phyloP scores from a whole-genome alignment of 2,113 vertebrate species.

The Carollia perspicillata region DNA sequence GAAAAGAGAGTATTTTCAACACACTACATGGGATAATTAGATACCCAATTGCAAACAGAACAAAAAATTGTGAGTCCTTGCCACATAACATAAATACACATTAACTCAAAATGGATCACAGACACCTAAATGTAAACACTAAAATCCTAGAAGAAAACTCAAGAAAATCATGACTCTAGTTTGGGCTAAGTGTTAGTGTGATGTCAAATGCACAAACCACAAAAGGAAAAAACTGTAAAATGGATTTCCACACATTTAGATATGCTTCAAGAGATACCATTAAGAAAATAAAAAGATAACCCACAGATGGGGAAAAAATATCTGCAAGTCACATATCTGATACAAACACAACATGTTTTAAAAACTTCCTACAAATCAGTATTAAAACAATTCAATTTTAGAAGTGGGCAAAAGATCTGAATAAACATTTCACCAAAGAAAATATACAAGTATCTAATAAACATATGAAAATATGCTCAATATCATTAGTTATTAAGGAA shows the following conservation, averaged over 20 bases:
- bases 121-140: neutral
- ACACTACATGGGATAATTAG: neutral
- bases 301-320: neutral
- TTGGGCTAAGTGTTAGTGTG: neutral
- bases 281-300: neutral
- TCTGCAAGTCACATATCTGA: neutral
- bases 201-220: neutral
- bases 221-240: neutral
- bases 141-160: neutral
- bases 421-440: constrained; percentile 17
- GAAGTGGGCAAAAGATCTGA: neutral
- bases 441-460: neutral
- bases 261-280: neutral
- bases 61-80: neutral
- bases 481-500: neutral
- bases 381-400: neutral
- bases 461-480: neutral
- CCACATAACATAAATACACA: neutral
- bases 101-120: neutral
- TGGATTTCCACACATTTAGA: neutral
- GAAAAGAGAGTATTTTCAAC: neutral
- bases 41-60: neutral
- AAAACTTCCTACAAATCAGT: neutral
- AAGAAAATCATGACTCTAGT: neutral
- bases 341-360: neutral